These are phyloP conservation scores for Chorisops tibialis DNA, from an alignment of 2,888 invertebrate species.

Conservation along the genomic window DNA sequence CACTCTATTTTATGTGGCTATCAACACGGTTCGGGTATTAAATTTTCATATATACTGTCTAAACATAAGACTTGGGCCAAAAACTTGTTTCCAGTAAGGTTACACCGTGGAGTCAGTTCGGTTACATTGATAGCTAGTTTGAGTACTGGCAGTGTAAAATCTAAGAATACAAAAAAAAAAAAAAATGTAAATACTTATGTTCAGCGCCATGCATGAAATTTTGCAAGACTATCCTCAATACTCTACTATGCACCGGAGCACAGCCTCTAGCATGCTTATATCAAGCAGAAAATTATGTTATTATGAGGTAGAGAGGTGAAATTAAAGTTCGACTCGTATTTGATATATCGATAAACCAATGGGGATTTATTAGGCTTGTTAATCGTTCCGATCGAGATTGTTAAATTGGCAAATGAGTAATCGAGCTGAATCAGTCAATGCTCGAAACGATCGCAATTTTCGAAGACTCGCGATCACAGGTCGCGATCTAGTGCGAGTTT, in stretches of 20 bases:
- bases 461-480: neutral
- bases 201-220: too few species aligned
- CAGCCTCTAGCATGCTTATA: neutral
- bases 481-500: slow-evolving; percentile 6
- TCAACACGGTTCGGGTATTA: slow-evolving; percentile 18
- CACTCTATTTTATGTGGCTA: slow-evolving; percentile 18
- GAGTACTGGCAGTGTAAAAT: neutral
- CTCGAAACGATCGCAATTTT: neutral
- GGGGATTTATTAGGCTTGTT: slow-evolving; percentile 21
- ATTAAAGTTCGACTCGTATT: neutral
- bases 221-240: too few species aligned
- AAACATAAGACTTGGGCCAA: slow-evolving; percentile 1
- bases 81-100: slow-evolving; percentile 20
- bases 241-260: neutral
- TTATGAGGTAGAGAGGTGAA: slow-evolving; percentile 1
- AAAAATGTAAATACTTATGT: too few species aligned
- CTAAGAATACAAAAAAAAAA: too few species aligned
- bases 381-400: slow-evolving; percentile 14
- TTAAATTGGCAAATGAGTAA: slow-evolving; percentile 17
- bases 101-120: neutral
- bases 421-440: slow-evolving; percentile 12
- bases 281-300: slow-evolving; percentile 7
- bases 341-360: slow-evolving; percentile 14
- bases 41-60: slow-evolving; percentile 12
- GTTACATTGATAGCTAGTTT: neutral